These are phyloP conservation scores for Halocynthia roretzi DNA, from an alignment of 23 tunicate species.

Conservation along the genomic window DNA sequence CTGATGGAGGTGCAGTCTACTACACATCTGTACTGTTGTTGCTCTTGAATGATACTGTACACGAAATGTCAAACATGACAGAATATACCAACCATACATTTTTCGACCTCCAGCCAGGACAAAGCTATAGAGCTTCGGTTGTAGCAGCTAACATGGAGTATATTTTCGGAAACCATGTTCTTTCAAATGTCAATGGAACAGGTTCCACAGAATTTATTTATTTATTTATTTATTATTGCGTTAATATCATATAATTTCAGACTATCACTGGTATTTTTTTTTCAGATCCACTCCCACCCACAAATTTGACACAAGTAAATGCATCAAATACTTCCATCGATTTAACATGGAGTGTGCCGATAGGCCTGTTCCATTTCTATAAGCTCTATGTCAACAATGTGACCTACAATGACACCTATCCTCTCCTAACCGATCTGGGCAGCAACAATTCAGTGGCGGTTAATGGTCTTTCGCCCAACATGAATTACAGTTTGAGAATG, in stretches of 20 bases:
- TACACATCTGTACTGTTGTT: too few relatives aligned
- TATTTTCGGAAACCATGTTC: neutral
- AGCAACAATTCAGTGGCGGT: neutral
- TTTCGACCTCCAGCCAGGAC: neutral
- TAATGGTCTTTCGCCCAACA: neutral
- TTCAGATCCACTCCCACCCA: slow-evolving; percentile 9
- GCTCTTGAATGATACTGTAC: too few relatives aligned
- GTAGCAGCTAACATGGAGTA: neutral
- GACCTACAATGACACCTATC: neutral
- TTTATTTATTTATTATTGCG: neutral
- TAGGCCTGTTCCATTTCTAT: neutral
- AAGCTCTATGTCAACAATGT: neutral
- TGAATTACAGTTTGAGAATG: neutral
- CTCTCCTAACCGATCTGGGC: neutral
- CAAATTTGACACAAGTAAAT: neutral
- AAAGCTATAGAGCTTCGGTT: neutral
- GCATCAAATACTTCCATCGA: neutral
- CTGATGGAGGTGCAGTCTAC: too few relatives aligned
- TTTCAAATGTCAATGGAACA: slow-evolving; percentile 1
- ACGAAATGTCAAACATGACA: too few relatives aligned
- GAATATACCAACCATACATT: too few relatives aligned
- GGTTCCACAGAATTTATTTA: neutral
- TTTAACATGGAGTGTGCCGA: neutral
- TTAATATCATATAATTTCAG: neutral
- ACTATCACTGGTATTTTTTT: neutral